Conservation (phyloP, 2,888 invertebrate genomes). For the Lycaena phlaeas region DNA sequence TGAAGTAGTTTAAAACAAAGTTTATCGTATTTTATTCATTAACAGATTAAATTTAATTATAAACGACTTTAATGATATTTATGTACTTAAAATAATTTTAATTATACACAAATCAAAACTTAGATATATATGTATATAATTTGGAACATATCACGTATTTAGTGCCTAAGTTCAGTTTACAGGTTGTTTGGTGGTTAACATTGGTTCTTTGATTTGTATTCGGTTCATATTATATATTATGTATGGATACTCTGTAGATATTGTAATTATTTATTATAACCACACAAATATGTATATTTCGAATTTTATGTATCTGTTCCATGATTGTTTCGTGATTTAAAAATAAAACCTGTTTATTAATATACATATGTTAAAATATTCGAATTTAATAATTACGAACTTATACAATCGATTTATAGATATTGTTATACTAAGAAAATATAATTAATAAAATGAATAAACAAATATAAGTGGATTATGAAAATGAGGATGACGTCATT, state of each 20-base stretch:
- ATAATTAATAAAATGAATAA: constrained; percentile 72
- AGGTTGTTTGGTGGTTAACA: constrained; percentile 23
- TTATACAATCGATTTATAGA: constrained; percentile 74
- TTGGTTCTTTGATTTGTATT: no score
- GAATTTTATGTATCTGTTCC: constrained; percentile 45
- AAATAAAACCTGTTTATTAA: constrained; percentile 73
- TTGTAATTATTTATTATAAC: constrained; percentile 47
- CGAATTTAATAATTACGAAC: constrained; percentile 75
- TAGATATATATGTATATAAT: constrained; percentile 14
- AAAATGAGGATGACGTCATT: constrained; percentile 64
- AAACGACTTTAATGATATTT: background rate
- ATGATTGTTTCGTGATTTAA: constrained; percentile 57
- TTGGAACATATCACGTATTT: constrained; percentile 31
- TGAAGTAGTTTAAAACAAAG: background rate
- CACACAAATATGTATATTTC: constrained; percentile 37
- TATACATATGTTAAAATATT: constrained; percentile 75
- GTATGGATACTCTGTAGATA: constrained; percentile 40
- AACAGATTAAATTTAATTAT: background rate
- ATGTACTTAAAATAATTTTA: constrained; percentile 6
- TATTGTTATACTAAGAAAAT: constrained; percentile 74
- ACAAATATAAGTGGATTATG: constrained; percentile 67
- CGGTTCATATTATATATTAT: constrained; percentile 27
- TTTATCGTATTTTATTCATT: background rate
- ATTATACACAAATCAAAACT: background rate
- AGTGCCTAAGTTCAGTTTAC: constrained; percentile 25